Base-by-base conservation (phyloP, 2,888 invertebrate genomes). In the Pyrrhosoma nymphula region DNA sequence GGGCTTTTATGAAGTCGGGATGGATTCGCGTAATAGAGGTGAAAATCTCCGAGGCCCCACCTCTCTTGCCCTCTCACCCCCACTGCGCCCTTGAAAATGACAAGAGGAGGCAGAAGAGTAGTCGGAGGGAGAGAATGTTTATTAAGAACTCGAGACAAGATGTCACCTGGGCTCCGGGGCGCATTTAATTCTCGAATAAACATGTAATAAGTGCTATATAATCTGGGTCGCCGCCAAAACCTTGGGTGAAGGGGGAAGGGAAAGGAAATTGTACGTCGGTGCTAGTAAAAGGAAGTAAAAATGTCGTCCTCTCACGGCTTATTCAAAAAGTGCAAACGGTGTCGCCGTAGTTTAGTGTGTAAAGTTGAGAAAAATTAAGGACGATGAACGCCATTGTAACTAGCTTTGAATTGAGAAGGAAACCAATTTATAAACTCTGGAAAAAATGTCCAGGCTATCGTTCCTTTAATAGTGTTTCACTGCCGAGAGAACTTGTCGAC, bases 71-170 rank as follows among this genome's bases (percentile, higher is more conserved):
- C 82, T 82, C 82, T 35, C 35, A 2, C 69, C 69, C 69, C n/a
- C 69, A 0, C 82, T 18, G 12, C 16, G 16, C 82, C 35, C 82
- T 35, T 82, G 69, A 69, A 60, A 69, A 69, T 26, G 69, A 69
- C 69, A 20, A 69, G 69, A 16, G 69, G n/a, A 10, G 26, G n/a
- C n/a, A n/a, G n/a, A 8, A 20, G 69, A 8, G 69, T 12, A 23
- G 0, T 10, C 14, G 1, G 35, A 82, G 35, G 35, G 30, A 26
- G 18, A 82, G 82, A 35, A 30, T 82, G 82, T 82, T 82, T 82
- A 82, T 82, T 35, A 82, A 82, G 35, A 82, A 82, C 82, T 82
- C 82, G 35, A 82, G 82, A 82, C 82, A 82, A 82, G 82, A 82
- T 82, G 82, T 35, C 82, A 82, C 82, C 82, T 35, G 35, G 30